A percentile compares a stretch with the other conserved stretches of the same genome.
Evolutionary conservation across 2,113 vertebrate species (phyloP).

Genomic region (human): GRCh38 chr5:108641001-108641500

Average conservation of each 20-base stretch:
- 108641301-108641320: conserved; percentile 37
- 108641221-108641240: neutral
- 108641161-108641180: too few species aligned
- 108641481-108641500: conserved; percentile 10
- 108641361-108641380: neutral
- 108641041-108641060: too few species aligned
- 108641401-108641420: conserved; percentile 42
- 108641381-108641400: conserved; percentile 9
- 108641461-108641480: conserved; percentile 4
- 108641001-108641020: too few species aligned
- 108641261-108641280: neutral
- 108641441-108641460: neutral
- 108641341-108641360: neutral
- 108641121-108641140: too few species aligned
- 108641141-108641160: too few species aligned
- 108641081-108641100: too few species aligned
- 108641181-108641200: conserved; percentile 18
- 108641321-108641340: neutral
- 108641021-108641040: too few species aligned
- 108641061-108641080: too few species aligned
- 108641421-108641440: neutral
- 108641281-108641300: conserved; percentile 49
- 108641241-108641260: neutral
- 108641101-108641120: too few species aligned
- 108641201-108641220: conserved; percentile 42